Percentiles rank a stretch among this genome's conserved stretches.
Conservation (phyloP, 2,888 invertebrate genomes). For the Podabrus alpinus region DNA sequence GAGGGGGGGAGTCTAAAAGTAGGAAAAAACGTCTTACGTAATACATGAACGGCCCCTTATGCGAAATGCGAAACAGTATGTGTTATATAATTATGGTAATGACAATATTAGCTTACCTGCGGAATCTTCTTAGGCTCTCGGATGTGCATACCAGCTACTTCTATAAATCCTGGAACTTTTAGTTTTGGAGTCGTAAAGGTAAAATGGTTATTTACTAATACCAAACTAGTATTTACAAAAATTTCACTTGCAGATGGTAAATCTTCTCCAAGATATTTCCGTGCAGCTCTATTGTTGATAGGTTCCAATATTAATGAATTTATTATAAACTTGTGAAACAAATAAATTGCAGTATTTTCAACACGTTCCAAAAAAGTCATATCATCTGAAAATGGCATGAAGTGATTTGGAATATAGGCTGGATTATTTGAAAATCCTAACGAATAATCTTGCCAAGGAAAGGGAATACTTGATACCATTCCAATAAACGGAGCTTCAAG, state of each 20-base stretch:
- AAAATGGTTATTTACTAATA: slow-evolving; percentile 58
- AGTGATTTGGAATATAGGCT: slow-evolving; percentile 55
- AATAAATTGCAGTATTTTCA: slow-evolving; percentile 37
- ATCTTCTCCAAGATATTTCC: slow-evolving; percentile 43
- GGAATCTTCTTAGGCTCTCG: slow-evolving; percentile 43
- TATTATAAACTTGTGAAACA: slow-evolving; percentile 37
- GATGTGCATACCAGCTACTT: slow-evolving; percentile 61
- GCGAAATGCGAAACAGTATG: too few relatives aligned
- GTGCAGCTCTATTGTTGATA: slow-evolving; percentile 38
- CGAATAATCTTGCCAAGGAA: slow-evolving; percentile 55
- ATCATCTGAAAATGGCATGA: slow-evolving; percentile 42
- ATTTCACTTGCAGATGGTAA: slow-evolving; percentile 43
- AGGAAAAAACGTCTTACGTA: too few relatives aligned
- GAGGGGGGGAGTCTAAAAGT: too few relatives aligned
- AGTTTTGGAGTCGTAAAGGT: slow-evolving; percentile 55
- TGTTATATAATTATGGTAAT: too few relatives aligned
- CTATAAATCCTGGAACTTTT: slow-evolving; percentile 56
- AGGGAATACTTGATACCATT: slow-evolving; percentile 56
- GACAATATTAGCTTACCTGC: too few relatives aligned
- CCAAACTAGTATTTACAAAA: slow-evolving; percentile 55
- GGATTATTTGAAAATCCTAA: slow-evolving; percentile 57
- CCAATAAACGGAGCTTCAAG: slow-evolving; percentile 62
- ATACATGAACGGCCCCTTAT: too few relatives aligned
- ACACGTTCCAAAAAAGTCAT: slow-evolving; percentile 45
- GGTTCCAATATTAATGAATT: slow-evolving; percentile 31